A percentile compares a stretch with the other conserved stretches of the same genome.
Evolutionary conservation across 2,888 invertebrate species (phyloP).

Genomic region (Oligia latruncula): DNA sequence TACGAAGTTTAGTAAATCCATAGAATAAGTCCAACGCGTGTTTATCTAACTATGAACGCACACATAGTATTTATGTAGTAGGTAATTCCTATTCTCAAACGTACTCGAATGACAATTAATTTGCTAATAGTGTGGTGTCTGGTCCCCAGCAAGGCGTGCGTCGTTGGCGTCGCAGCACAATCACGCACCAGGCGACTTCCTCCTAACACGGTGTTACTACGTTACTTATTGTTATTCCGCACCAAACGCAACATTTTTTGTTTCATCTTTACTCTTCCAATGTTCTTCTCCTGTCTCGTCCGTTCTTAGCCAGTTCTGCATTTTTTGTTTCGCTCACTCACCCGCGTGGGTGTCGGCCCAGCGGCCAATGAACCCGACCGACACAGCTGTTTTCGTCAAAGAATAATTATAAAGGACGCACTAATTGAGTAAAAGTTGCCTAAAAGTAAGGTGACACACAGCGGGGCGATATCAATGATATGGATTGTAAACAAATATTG

Average conservation of each 20-base stretch:
- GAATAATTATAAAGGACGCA: constrained; percentile 70
- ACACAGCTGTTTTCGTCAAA: constrained; percentile 81
- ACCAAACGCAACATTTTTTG: constrained; percentile 72
- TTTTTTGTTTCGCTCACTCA: constrained; percentile 67
- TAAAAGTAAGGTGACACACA: constrained; percentile 50
- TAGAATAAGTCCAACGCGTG: neutral
- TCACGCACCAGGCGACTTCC: constrained; percentile 58
- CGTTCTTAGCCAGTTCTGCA: constrained; percentile 53
- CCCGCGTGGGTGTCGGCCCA: constrained; percentile 76
- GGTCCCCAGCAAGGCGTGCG: neutral
- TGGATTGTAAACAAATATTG: constrained; percentile 51
- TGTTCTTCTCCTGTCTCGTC: constrained; percentile 67
- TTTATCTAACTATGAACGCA: neutral
- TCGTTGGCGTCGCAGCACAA: constrained; percentile 29
- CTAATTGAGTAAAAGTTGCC: constrained; percentile 62
- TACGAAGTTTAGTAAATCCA: neutral
- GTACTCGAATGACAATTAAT: constrained; percentile 4
- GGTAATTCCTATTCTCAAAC: neutral
- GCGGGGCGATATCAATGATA: constrained; percentile 35
- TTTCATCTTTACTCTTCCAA: constrained; percentile 72
- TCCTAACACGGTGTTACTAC: constrained; percentile 46
- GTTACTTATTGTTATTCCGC: constrained; percentile 75
- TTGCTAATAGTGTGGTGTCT: constrained; percentile 16
- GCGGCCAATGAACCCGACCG: constrained; percentile 78
- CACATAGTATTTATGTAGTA: neutral